phyloP scores from a whole-genome alignment of 2,888 invertebrate genomes.

The Eucera pruinosa region DNA sequence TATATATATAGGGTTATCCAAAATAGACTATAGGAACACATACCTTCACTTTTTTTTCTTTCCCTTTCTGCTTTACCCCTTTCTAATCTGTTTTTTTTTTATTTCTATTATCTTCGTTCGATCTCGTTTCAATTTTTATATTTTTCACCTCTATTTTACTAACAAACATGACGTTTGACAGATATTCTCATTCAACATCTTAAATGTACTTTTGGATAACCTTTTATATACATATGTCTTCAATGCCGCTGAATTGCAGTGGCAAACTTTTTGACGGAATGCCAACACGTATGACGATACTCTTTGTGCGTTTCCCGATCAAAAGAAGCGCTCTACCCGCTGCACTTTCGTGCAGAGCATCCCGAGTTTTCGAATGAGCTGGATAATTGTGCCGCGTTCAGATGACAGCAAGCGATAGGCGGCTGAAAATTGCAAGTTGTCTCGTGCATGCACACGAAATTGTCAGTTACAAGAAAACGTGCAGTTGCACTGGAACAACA shows the following conservation, averaged over 20 bases:
- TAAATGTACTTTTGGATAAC: too few species aligned
- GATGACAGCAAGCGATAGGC: constrained; percentile 42
- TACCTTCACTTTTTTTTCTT: too few species aligned
- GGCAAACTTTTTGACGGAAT: not conserved
- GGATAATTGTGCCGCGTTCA: constrained; percentile 50
- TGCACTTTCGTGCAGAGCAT: constrained; percentile 20
- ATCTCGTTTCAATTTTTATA: too few species aligned
- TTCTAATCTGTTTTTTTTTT: too few species aligned
- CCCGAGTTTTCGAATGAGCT: constrained; percentile 18
- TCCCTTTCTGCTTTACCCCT: too few species aligned
- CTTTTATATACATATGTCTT: too few species aligned
- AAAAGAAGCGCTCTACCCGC: constrained; percentile 9
- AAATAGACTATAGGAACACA: too few species aligned
- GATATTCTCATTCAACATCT: too few species aligned
- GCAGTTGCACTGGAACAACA: constrained; percentile 34
- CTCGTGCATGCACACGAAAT: constrained; percentile 42
- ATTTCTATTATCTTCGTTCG: too few species aligned
- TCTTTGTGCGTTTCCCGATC: constrained; percentile 1
- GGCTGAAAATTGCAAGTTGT: constrained; percentile 60
- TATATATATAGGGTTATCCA: too few species aligned
- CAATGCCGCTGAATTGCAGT: not conserved
- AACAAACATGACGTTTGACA: too few species aligned
- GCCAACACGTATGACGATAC: not conserved
- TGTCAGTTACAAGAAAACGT: constrained; percentile 32
- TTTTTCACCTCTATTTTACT: too few species aligned